Conservation (phyloP, 1,140 invertebrate genomes). For the Hestina assimilis region DNA sequence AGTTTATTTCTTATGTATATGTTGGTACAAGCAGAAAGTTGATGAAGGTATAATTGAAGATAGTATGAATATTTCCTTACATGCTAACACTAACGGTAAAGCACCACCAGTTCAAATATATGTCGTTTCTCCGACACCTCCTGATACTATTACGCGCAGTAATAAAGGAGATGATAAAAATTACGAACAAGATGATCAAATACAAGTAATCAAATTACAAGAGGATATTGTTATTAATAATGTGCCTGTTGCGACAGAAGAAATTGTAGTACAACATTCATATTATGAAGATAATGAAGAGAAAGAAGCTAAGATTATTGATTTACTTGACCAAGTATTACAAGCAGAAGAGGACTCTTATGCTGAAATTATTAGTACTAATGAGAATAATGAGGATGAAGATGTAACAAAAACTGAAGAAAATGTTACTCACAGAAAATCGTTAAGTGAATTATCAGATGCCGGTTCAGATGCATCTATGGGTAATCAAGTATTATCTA, state of each 20-base stretch:
- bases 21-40: conserved; percentile 44
- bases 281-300: conserved; percentile 62
- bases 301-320: conserved; percentile 72
- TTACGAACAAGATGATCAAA: conserved; percentile 28
- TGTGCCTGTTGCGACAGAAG: conserved; percentile 41
- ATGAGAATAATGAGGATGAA: conserved; percentile 34
- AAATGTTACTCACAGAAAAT: conserved; percentile 52
- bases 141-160: conserved; percentile 48
- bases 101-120: conserved; percentile 55
- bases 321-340: conserved; percentile 67
- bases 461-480: conserved; percentile 68
- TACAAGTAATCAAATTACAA: conserved; percentile 25
- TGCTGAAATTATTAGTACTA: conserved; percentile 50
- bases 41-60: conserved; percentile 28
- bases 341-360: conserved; percentile 71
- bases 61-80: conserved; percentile 28
- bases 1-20: conserved; percentile 56
- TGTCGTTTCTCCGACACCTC: conserved; percentile 63
- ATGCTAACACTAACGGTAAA: conserved; percentile 50
- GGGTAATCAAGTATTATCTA: conserved; percentile 69
- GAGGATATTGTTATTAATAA: conserved; percentile 33
- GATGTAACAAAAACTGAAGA: conserved; percentile 29
- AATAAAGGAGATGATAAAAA: conserved; percentile 38
- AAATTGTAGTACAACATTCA: conserved; percentile 52
- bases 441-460: conserved; percentile 63